A percentile compares a stretch with the other conserved stretches of the same genome.
Evolutionary conservation across 1,140 invertebrate genomes (phyloP).

Genomic region (Micrasema longulum): DNA sequence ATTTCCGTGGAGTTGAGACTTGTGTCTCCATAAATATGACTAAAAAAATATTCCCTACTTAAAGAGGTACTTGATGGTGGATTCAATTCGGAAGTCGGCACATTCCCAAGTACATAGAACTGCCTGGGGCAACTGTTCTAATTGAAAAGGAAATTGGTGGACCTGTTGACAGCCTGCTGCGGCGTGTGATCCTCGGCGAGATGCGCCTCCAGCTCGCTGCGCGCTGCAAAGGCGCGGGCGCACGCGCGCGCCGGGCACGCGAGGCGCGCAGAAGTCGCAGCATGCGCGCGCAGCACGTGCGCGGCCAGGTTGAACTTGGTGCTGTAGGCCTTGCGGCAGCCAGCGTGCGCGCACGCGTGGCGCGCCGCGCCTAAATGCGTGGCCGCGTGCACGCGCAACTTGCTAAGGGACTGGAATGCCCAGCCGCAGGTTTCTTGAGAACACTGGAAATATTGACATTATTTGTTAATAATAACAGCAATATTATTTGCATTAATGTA

Average conservation of each 20-base stretch:
- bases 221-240: slow-evolving; percentile 56
- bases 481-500: too few species aligned
- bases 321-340: slow-evolving; percentile 61
- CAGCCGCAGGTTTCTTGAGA: slow-evolving; percentile 71
- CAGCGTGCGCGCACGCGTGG: slow-evolving; percentile 56
- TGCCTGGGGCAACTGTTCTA: too few species aligned
- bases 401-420: slow-evolving; percentile 83
- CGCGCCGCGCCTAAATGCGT: slow-evolving; percentile 3
- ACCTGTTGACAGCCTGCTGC: slow-evolving; percentile 62
- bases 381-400: slow-evolving; percentile 71
- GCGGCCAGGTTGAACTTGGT: slow-evolving; percentile 61
- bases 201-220: slow-evolving; percentile 59
- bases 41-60: too few species aligned
- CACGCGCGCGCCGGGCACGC: slow-evolving; percentile 53
- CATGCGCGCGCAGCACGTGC: slow-evolving; percentile 61
- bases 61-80: too few species aligned
- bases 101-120: too few species aligned
- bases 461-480: too few species aligned
- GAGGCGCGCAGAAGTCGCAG: slow-evolving; percentile 51
- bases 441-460: slow-evolving; percentile 42
- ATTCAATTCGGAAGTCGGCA: too few species aligned
- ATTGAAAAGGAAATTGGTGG: too few species aligned
- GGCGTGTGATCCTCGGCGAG: slow-evolving; percentile 60
- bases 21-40: too few species aligned
- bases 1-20: too few species aligned